A percentile compares a stretch with the other conserved stretches of the same genome.
Conservation (phyloP, 1,140 invertebrate genomes). For the Myzus persicae region DNA sequence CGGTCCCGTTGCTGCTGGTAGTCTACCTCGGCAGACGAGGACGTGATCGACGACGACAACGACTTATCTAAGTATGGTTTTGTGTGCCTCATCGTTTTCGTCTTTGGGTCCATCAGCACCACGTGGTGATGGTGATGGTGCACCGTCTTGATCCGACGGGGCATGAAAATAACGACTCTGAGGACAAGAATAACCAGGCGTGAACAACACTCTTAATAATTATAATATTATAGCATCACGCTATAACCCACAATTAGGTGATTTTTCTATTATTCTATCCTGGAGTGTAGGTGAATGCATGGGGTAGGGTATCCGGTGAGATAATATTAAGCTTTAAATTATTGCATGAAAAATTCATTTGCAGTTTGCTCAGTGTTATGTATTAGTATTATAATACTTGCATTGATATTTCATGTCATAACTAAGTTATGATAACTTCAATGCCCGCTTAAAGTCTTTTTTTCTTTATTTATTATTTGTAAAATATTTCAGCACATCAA, state of each 20-base stretch:
- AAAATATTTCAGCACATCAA: too few species aligned
- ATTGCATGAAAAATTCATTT: too few species aligned
- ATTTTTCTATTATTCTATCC: not conserved
- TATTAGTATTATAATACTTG: too few species aligned
- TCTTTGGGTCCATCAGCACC: conserved; percentile 22
- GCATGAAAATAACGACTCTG: not conserved
- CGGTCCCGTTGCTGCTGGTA: not conserved
- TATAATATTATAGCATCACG: not conserved
- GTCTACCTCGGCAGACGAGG: not conserved
- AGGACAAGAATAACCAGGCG: not conserved
- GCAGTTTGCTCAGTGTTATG: too few species aligned
- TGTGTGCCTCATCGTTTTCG: not conserved
- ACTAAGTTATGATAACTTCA: too few species aligned
- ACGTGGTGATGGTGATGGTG: conserved; percentile 39
- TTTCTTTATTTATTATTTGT: too few species aligned
- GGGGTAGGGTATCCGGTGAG: too few species aligned
- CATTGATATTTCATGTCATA: too few species aligned
- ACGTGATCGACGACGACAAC: not conserved
- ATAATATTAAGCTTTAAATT: too few species aligned
- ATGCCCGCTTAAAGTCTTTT: too few species aligned
- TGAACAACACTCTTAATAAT: not conserved
- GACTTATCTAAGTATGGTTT: not conserved
- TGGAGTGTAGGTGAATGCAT: not conserved
- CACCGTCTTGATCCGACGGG: not conserved
- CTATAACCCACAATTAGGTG: not conserved